Base-by-base conservation (phyloP, 2,797 vertebrate species). In the Eurystomus glaucurus region DNA sequence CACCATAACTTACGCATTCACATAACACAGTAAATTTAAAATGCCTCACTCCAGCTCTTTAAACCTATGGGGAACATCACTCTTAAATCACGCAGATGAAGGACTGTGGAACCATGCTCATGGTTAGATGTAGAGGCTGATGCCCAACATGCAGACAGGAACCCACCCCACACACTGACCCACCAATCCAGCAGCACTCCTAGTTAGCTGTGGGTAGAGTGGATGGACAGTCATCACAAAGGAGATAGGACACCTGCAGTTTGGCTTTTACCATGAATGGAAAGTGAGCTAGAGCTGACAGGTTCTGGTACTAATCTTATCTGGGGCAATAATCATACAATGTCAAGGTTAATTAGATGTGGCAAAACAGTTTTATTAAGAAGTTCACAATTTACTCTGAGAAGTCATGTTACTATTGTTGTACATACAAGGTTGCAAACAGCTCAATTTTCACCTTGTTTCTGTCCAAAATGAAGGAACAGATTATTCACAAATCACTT, bases 161-260 rank as follows among this genome's bases (percentile, higher is more conserved):
- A n/a, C 7, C 4, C 52, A 23, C 6, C 7, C 15, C 19, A 51
- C 4, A 2, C 1, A 2, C 16, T 17, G 18, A 65, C 0, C 6
- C 28, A 14, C 10, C 0, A 0, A 31, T 50, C 29, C 58, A 39
- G 6, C 25, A 50, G 25, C 0, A 0, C 6, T n/a, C 25, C 23
- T 51, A 69, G 11, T 3, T 1, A 29, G 26, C 25, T 66, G 23
- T 13, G 77, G 9, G 26, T 5, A n/a, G 16, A 41, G 10, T 2
- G 19, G 80, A 75, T 9, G 16, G 21, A 58, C 2, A 4, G 35
- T 26, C 29, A 60, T 2, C 0, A 1, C 0, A 0, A 33, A n/a
- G 13, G 20, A 43, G 28, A 57, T 5, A 12, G 46, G 37, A 85
- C 46, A 72, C 23, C 31, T 84, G 37, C 28, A 68, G 15, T 29